Evolutionary conservation across 2,888 invertebrate species (phyloP), one percentile per base, ranked within the genome.

Genomic region (Cephus nigrinus): DNA sequence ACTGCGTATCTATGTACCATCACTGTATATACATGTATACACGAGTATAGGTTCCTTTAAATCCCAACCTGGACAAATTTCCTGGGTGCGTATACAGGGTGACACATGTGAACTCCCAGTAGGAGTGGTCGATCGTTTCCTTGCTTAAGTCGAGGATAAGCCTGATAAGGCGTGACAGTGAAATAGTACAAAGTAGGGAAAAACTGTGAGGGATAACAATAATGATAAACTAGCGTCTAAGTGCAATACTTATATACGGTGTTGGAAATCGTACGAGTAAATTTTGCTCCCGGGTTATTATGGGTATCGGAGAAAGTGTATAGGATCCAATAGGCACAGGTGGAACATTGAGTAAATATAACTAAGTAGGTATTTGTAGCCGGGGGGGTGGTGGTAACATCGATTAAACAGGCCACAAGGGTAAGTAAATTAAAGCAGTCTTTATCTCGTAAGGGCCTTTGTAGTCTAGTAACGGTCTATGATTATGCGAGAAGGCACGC

Each of bases 401-500:
- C 82, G 82, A 80, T 84, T 85, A 83, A 81, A 79, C 80, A 79
- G 72, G 74, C 68, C 74, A 69, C 71, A 77, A 72, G 74, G 80
- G 80, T 78, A 79, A 85, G 79, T 86, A 87, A 85, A 87, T 87
- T 86, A 77, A 74, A 71, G 75, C 80, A 83, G 84, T 83, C 87
- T 83, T 82, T 80, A 82, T 83, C 81, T 82, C 30, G 76, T 77
- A 79, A 83, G 23, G 81, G 80, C 79, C 81, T 84, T 86, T 82
- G 85, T 82, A 83, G 79, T 82, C 76, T 31, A 33, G 71, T 36
- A 33, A 75, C 55, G 75, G 79, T 83, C 81, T 81, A 82, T 81
- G 84, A 80, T 85, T 84, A 85, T 83, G 84, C 80, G 80, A 74
- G 76, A 79, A 73, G 79, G 85, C 86, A 86, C 87, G 86, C 86